Base-by-base conservation (phyloP, 2,888 invertebrate species). In the Cryptophagus acutangulus region DNA sequence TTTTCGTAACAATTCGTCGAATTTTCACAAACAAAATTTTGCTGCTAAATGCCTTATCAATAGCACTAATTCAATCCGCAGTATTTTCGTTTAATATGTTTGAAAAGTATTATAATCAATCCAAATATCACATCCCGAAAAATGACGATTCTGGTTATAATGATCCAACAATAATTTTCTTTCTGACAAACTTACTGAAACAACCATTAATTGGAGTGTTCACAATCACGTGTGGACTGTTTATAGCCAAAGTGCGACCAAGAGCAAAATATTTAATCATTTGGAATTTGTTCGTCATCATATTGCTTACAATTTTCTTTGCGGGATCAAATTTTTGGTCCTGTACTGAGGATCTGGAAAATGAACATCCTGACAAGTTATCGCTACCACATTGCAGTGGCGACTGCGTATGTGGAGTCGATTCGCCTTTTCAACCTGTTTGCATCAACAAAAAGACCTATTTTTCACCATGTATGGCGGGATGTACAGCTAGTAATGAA, bases 381-480 rank as follows among this genome's bases (percentile, higher is more conserved):
- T 57, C 70, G 0, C 67, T 70, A 17, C 72, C 72, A 12, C 14
- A 8, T 38, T 81, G 81, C 52, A 77, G 79, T 45, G 65, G 63
- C 17, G 57, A 74, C 26, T 81, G 81, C 49, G 66, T 70, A 13
- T 81, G 81, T 54, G 57, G 60, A 12, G 61, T 67, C 17, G 67
- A 70, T 15, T 64, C 70, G 33, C 62, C 66, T 13, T 84, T 82
- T 54, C 72, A 75, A 39, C 84, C 84, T 0, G 74, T 84, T 17
- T 84, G 83, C 55, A 73, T 77, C 2, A 70, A 69, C 43, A 26
- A 13, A 26, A 74, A 71, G 3, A 81, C 79, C 0, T 85, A 76
- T 60, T 86, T 79, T 59, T 82, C 81, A 1, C 82, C 86, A 0
- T 87, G 87, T 62, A 78, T 80, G 55, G 86, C 86, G 2, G 86